Evolutionary conservation across 2,888 invertebrate species (phyloP).

Genomic region (Volucella inanis): DNA sequence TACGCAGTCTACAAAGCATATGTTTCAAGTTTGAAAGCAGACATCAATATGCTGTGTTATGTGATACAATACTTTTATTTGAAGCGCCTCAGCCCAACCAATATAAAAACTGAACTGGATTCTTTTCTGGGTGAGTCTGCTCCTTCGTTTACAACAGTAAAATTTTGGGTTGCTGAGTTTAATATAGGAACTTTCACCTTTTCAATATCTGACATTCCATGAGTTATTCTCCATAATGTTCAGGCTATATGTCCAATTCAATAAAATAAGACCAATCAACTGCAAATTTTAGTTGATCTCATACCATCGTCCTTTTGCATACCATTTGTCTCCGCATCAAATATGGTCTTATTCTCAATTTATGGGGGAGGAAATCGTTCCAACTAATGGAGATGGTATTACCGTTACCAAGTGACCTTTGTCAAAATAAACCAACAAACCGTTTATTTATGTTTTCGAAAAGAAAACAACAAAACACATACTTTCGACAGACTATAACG

Average conservation of each 20-base stretch:
- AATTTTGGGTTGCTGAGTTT: no score
- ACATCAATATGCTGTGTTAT: no score
- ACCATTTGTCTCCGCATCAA: background rate
- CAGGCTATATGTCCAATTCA: background rate
- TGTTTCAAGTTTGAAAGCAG: no score
- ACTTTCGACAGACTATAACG: background rate
- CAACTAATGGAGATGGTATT: background rate
- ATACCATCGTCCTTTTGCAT: background rate
- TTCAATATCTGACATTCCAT: background rate
- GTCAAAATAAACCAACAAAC: background rate
- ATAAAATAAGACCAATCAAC: slow-evolving; percentile 5
- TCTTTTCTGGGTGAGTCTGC: no score
- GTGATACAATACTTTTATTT: no score
- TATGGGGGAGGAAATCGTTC: background rate
- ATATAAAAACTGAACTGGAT: no score
- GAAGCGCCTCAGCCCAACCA: no score
- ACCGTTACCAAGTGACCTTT: background rate
- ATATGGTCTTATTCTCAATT: background rate
- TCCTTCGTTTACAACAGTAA: no score
- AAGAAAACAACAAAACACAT: slow-evolving; percentile 4
- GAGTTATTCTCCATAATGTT: background rate
- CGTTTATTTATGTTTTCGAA: background rate
- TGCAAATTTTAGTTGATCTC: background rate
- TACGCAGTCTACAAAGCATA: no score
- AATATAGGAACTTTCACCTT: no score